phyloP scores from a whole-genome alignment of 2,113 vertebrate genomes.

The Typhlomys cinereus region DNA sequence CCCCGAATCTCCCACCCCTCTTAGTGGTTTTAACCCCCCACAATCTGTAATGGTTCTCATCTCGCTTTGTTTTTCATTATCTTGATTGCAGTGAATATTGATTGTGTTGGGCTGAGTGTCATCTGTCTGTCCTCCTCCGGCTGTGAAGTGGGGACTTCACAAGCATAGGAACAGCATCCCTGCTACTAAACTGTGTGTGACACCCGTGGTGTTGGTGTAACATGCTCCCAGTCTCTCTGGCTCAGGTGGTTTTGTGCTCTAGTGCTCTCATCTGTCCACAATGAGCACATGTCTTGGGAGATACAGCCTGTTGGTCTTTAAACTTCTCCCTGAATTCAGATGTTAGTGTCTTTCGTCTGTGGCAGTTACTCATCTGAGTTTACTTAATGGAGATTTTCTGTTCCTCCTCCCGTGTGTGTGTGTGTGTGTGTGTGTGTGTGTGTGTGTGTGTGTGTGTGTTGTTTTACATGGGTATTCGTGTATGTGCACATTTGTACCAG shows the following conservation, averaged over 20 bases:
- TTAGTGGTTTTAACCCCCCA: background rate
- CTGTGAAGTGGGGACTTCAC: background rate
- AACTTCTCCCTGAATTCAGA: background rate
- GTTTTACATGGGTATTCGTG: too few relatives aligned
- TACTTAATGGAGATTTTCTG: background rate
- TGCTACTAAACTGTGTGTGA: accelerated
- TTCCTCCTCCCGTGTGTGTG: background rate
- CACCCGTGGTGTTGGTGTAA: background rate
- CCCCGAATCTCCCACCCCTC: background rate
- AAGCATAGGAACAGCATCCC: background rate
- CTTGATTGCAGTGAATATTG: background rate
- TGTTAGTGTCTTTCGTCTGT: accelerated
- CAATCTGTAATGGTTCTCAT: background rate
- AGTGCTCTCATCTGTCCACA: background rate
- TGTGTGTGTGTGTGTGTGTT: too few relatives aligned
- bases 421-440: too few relatives aligned
- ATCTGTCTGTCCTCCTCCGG: background rate
- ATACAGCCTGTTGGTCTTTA: background rate
- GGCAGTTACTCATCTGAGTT: background rate
- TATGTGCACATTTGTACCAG: too few relatives aligned
- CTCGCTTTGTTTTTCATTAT: background rate
- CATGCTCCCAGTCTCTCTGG: background rate
- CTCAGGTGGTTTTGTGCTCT: background rate
- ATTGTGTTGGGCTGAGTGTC: background rate
- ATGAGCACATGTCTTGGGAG: background rate